These are phyloP conservation scores for Bucorvus abyssinicus DNA, from an alignment of 2,797 vertebrate genomes.

Conservation along the genomic window DNA sequence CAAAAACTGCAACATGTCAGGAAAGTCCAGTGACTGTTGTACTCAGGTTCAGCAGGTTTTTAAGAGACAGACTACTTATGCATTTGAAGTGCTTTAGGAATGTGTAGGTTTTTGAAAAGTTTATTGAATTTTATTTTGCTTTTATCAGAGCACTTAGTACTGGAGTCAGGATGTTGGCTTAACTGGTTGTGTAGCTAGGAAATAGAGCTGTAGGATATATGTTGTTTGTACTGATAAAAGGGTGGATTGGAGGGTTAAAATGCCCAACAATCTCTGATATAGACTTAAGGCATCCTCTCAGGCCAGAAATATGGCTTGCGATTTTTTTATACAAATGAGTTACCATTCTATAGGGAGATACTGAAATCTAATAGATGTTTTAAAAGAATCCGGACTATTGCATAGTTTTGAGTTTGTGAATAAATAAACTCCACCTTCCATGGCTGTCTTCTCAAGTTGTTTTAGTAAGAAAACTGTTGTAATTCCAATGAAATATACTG, in stretches of 20 bases:
- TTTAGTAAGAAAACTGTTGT: not conserved
- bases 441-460: not conserved
- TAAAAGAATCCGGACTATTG: not conserved
- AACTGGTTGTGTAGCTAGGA: not conserved
- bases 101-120: not conserved
- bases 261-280: not conserved
- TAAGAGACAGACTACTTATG: not conserved
- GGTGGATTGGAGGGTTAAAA: not conserved
- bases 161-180: not conserved
- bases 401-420: not conserved
- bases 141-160: not conserved
- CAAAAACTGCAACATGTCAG: not conserved
- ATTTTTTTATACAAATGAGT: not conserved
- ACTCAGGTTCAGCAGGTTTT: not conserved
- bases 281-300: not conserved
- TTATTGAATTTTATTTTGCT: not conserved
- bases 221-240: not conserved
- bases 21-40: not conserved
- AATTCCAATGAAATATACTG: not conserved
- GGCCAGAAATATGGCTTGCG: not conserved
- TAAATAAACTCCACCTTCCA: not conserved
- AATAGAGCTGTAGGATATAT: not conserved
- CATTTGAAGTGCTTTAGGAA: not conserved
- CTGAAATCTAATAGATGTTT: not conserved
- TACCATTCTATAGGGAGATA: not conserved